Evolutionary conservation across 2,113 vertebrate species (phyloP), one percentile per base, ranked within the genome.

Genomic region (Esox niger): DNA sequence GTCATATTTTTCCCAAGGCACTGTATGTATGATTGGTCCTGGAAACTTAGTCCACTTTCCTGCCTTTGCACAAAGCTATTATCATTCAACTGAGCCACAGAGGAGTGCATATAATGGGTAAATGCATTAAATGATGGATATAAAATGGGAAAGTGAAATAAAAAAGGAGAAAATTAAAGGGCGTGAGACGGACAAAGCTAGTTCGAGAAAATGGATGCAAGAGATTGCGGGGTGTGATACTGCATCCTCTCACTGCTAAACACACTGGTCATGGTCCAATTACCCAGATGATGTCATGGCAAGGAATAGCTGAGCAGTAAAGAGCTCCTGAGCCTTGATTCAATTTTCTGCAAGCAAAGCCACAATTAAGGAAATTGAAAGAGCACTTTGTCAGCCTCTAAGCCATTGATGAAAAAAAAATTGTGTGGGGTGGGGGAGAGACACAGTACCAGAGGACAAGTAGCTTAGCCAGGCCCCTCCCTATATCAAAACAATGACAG

Each of bases 391-490:
- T 65, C 66, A 23, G 59, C 49, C 21, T 69, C 82, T 77, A 83
- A 73, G 58, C 59, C 70, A 91, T 90, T 54, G 81, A 91, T 90
- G 86, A 23, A 68, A 80, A 86, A n/a, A n/a, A n/a, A n/a, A n/a
- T n/a, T n/a, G n/a, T n/a, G n/a, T n/a, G 27, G 29, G 10, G 55
- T 13, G 11, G 23, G 4, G 55, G 29, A 15, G 43, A 46, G 2
- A 13, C 21, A 13, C 4, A 15, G 70, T 64, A 64, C 27, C 76
- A 76, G 80, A 78, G 82, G 76, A 81, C 67, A 43, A 64, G 11
- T 84, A 88, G 86, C 31, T 55, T 54, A 57, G 57, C 47, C 47
- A 52, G 47, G 47, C 47, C 47, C 47, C n/a, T 52, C 47, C 47
- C 8, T 21, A n/a, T 21, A 52, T 52, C 47, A 7, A n/a, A 21